Evolutionary conservation across 2,888 invertebrate genomes (phyloP), one percentile per base, ranked within the genome.

Genomic region (Athetis lepigone): DNA sequence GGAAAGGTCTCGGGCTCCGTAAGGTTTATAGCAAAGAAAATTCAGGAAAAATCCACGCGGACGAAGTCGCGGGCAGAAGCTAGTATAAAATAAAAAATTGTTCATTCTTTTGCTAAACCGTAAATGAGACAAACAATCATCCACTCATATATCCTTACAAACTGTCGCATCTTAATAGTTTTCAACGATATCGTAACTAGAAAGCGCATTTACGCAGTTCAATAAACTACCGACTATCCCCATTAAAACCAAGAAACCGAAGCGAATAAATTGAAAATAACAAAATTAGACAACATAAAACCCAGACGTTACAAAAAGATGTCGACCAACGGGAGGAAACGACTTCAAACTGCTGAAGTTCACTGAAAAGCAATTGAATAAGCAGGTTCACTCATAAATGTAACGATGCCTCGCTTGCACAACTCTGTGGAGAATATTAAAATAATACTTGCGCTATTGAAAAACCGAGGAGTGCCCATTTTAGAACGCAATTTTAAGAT

Each of bases 311-410:
- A 39, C 46, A 63, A 56, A 56, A 63, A 51, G 11, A 29, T 37
- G 8, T 9, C 7, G 5, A 29, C 8, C 43, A 56, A 69, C 66
- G 56, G 36, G 27, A 62, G 64, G 55, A 63, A 77, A 58, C 39
- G 58, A 63, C 19, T 33, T 46, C 25, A 58, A 58, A 63, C 36
- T 45, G 39, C 49, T 25, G 58, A 58, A 63, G 39, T 47, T 64
- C 51, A 62, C 18, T 51, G 37, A 61, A 61, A 64, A 67, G 56
- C 60, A 65, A 72, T 67, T 57, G 45, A 68, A 75, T 75, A 70
- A 74, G 43, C 37, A 40, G 36, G 29, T 42, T 56, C 27, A 42
- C 37, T 59, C 39, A 19, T 60, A 56, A 56, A 49, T 70, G 58
- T 63, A 65, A 62, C 67, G 60, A 54, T 70, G 52, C 51, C 27